These are phyloP conservation scores for Caloenas nicobarica DNA, from an alignment of 2,113 vertebrate species.

Conservation along the genomic window DNA sequence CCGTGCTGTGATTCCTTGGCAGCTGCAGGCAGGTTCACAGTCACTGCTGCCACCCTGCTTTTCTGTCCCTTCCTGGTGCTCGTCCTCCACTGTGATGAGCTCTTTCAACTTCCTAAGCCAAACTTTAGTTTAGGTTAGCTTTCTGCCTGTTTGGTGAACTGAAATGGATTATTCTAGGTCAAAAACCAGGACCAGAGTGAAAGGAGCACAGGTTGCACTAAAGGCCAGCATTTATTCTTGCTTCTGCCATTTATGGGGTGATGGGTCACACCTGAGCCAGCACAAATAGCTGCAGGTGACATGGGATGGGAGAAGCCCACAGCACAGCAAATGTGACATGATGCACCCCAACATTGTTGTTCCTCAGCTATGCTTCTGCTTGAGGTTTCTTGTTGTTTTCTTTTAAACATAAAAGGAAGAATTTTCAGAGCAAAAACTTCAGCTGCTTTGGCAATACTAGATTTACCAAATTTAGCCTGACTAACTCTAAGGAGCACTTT, in stretches of 20 bases:
- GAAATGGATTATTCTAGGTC: background rate
- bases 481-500: background rate
- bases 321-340: background rate
- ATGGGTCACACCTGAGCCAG: background rate
- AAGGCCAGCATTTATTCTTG: background rate
- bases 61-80: background rate
- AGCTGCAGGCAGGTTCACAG: background rate
- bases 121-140: background rate
- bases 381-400: background rate
- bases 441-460: background rate
- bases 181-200: background rate
- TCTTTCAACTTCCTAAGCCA: background rate
- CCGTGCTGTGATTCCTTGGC: background rate
- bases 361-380: background rate
- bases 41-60: background rate
- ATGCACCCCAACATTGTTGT: rapidly evolving
- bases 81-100: background rate
- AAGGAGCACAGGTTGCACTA: background rate
- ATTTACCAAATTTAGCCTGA: background rate
- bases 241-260: background rate
- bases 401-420: background rate
- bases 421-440: background rate
- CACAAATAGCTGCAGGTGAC: background rate
- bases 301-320: background rate
- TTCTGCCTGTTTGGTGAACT: background rate